Evolutionary conservation across 2,888 invertebrate genomes (phyloP).

Genomic region (Glomeris marginata): DNA sequence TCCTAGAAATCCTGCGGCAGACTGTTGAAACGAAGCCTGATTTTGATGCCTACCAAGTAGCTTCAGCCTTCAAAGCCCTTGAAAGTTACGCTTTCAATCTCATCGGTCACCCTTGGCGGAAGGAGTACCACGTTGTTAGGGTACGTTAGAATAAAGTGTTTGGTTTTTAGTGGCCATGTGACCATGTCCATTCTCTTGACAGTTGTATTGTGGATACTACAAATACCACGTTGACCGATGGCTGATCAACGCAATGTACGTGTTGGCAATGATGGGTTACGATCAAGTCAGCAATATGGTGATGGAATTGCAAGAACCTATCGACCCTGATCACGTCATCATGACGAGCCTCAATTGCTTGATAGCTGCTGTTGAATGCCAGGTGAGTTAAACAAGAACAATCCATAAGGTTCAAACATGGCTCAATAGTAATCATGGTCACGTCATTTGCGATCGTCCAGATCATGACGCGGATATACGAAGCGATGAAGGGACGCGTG

Average conservation of each 20-base stretch:
- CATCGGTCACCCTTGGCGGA: conserved; percentile 73
- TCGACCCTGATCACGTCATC: conserved; percentile 65
- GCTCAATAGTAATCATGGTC: no score
- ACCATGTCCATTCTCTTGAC: conserved; percentile 19
- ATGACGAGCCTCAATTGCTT: conserved; percentile 68
- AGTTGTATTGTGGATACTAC: conserved; percentile 77
- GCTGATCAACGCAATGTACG: conserved; percentile 55
- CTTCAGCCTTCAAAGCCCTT: conserved; percentile 67
- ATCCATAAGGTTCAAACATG: no score
- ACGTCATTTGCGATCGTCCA: no score
- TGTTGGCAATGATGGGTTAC: conserved; percentile 73
- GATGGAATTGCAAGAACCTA: conserved; percentile 42
- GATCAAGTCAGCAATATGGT: conserved; percentile 27
- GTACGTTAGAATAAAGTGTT: conserved; percentile 35
- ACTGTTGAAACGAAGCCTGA: conserved; percentile 28
- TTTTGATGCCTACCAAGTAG: conserved; percentile 66
- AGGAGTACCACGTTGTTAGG: conserved; percentile 65
- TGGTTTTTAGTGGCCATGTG: background rate
- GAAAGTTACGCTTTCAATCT: conserved; percentile 74
- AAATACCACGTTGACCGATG: conserved; percentile 73
- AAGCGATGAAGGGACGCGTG: conserved; percentile 1
- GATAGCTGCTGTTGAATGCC: conserved; percentile 73
- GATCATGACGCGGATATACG: conserved; percentile 11
- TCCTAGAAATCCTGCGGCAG: conserved; percentile 12
- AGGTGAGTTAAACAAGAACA: no score